Percentiles rank a stretch among this genome's conserved stretches.
These are phyloP conservation scores for Neoitamus cyanurus DNA, from an alignment of 2,888 invertebrate species.

Conservation along the genomic window DNA sequence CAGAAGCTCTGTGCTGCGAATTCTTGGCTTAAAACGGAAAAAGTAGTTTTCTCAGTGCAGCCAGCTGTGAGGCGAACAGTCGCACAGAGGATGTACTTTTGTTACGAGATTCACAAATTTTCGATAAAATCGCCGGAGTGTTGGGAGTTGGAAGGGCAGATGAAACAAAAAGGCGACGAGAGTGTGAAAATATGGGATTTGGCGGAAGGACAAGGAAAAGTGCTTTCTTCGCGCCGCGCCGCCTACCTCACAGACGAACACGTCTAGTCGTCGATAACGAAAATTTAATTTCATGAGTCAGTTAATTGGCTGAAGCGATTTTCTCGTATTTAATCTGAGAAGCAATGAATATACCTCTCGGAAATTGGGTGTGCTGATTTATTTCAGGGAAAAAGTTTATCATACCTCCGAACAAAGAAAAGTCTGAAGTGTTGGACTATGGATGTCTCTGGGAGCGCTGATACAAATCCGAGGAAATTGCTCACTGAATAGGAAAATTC, in stretches of 20 bases:
- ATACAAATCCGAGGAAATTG: not conserved
- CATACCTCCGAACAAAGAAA: not conserved
- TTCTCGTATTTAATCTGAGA: constrained; percentile 46
- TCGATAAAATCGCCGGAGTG: not conserved
- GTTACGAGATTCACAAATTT: constrained; percentile 4
- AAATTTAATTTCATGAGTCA: constrained; percentile 50
- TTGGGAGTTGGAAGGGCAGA: not conserved
- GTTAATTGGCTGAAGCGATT: constrained; percentile 48
- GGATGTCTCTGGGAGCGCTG: not conserved
- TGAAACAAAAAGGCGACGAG: not conserved
- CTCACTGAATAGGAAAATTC: constrained; percentile 46
- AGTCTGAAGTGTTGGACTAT: not conserved
- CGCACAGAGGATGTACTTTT: not conserved
- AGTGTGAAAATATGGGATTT: not conserved
- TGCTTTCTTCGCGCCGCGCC: not conserved
- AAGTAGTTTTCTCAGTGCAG: not conserved
- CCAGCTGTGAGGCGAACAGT: not conserved
- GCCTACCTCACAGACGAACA: constrained; percentile 11
- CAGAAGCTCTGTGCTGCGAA: not conserved
- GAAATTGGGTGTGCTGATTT: not conserved
- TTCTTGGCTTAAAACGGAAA: not conserved
- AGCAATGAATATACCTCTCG: not conserved
- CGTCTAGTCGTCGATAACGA: constrained; percentile 44
- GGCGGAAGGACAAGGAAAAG: not conserved
- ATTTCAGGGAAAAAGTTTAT: not conserved